phyloP scores from a whole-genome alignment of 2,797 vertebrate species.

The Sitta carolinensis region DNA sequence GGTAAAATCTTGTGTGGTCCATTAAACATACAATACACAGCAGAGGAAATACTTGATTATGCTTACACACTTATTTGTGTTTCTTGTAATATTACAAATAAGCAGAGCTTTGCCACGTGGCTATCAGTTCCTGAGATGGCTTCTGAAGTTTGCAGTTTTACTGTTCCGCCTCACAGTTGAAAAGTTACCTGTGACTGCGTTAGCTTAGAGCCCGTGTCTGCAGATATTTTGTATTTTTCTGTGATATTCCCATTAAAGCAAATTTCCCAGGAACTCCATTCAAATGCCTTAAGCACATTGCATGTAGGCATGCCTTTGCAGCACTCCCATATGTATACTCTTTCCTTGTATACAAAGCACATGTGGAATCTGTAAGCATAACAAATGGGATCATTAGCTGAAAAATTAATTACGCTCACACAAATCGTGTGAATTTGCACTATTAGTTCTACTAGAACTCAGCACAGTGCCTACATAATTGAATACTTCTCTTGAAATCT shows the following conservation, averaged over 20 bases:
- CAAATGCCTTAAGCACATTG: not conserved
- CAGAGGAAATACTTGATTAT: constrained; percentile 47
- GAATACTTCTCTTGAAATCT: not conserved
- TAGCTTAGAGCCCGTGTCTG: not conserved
- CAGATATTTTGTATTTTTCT: not conserved
- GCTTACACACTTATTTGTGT: constrained; percentile 13
- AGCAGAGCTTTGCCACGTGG: not conserved
- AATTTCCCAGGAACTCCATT: not conserved
- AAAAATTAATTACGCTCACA: constrained; percentile 51
- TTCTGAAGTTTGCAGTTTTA: constrained; percentile 8
- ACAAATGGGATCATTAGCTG: constrained; percentile 22
- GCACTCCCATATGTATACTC: not conserved
- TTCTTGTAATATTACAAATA: constrained; percentile 16
- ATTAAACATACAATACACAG: constrained; percentile 28
- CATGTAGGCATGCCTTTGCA: not conserved
- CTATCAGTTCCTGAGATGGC: not conserved
- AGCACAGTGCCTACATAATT: not conserved
- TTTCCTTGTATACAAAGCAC: constrained; percentile 17
- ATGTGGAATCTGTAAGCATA: constrained; percentile 26
- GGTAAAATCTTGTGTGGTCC: constrained; percentile 62
- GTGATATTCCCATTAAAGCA: not conserved
- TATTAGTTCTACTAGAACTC: constrained; percentile 2
- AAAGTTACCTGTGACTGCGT: not conserved
- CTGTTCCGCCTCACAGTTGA: not conserved
- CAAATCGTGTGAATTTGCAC: constrained; percentile 20